Base-by-base conservation (phyloP, 2,797 vertebrate species). In the Yasuhikotakia modesta region DNA sequence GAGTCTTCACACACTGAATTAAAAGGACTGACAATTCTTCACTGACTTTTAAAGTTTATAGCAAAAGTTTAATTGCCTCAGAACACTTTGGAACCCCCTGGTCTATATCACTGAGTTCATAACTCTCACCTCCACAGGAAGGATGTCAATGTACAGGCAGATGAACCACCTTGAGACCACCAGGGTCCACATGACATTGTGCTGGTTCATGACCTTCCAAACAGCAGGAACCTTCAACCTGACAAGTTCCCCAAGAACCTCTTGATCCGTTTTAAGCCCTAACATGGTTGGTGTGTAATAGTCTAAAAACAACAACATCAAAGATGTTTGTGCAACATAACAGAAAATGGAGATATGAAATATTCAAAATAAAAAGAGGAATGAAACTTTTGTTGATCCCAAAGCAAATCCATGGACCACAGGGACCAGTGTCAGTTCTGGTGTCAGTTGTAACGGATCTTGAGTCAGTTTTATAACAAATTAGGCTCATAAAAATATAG, bases 151-250 rank as follows among this genome's bases (percentile, higher is more conserved):
- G 46, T 95, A 99, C 80, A 99, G 92, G 87, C 97, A 99, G 87
- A 99, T 95, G 87, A 99, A 98, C 97, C 97, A 99, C 64, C 95
- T 95, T 0, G 97, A 97, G 69, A 95, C 96, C 79, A 98, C 90
- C 48, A 99, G 88, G 5, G 93, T 95, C 97, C 97, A 99, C 87
- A 95, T 95, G 71, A 95, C 92, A 0, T 93, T 94, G 0, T 95
- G 96, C 73, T 90, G 90, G 2, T 90, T 94, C 95, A 99, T 95
- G 81, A 95, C 88, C 80, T 96, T 94, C 21, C 94, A 95, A 30
- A 98, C 94, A 0, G 94, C 94, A 0, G 96, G 97, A 64, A 95
- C 83, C 89, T 98, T 99, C 69, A 88, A 73, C 85, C 92, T 95
- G 79, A 99, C 96, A 85, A 99, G 92, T 87, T 97, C 94, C 19